Evolutionary conservation across 2,113 vertebrate genomes (phyloP).

Genomic region (Pollimyrus isidori): DNA sequence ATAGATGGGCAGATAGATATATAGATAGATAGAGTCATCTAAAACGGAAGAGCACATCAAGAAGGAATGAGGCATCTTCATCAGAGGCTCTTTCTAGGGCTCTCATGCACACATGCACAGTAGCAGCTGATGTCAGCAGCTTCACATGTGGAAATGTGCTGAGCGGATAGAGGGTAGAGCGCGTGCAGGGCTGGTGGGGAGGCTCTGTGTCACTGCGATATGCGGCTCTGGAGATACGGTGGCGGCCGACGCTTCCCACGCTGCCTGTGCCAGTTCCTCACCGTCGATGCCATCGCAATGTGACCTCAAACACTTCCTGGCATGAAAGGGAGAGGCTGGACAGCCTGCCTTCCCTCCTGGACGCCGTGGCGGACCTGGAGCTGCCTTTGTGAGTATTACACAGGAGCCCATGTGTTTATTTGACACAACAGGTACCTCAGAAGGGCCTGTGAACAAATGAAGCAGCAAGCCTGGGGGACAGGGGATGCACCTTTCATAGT

Average conservation of each 20-base stretch:
- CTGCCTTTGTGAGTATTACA: not conserved
- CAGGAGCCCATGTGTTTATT: not conserved
- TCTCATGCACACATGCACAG: not conserved
- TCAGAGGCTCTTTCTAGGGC: not conserved
- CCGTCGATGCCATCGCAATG: not conserved
- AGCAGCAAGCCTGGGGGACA: not conserved
- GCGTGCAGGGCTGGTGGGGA: not conserved
- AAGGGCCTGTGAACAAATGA: not conserved
- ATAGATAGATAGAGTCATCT: not conserved
- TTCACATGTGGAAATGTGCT: not conserved
- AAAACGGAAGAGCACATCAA: not conserved
- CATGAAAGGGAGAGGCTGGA: not conserved
- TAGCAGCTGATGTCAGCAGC: not conserved
- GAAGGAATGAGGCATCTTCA: not conserved
- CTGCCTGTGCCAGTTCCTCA: not conserved
- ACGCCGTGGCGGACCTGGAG: not conserved
- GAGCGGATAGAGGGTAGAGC: not conserved
- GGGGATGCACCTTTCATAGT: not conserved
- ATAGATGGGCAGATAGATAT: not conserved
- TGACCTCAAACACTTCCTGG: not conserved
- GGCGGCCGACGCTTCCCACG: not conserved
- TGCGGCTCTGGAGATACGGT: not conserved
- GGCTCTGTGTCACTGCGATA: not conserved
- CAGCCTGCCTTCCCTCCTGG: not conserved
- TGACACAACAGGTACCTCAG: not conserved